Conservation (phyloP, 2,113 vertebrate species). For the Eolophus roseicapilla region DNA sequence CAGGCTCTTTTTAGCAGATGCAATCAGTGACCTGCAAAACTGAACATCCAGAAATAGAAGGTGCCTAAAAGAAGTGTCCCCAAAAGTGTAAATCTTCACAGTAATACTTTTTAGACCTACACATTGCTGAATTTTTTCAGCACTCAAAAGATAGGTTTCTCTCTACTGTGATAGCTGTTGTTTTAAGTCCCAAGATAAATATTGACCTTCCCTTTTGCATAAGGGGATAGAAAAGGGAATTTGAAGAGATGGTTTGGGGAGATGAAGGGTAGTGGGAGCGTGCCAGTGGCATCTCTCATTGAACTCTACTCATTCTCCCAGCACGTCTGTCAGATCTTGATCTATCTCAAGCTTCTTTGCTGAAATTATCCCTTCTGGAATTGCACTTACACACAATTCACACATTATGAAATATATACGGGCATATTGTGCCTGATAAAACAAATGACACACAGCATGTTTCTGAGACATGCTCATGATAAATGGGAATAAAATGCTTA, state of each 20-base stretch:
- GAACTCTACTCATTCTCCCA: background rate
- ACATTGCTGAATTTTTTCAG: background rate
- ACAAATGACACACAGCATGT: background rate
- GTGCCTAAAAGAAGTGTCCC: background rate
- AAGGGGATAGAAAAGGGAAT: background rate
- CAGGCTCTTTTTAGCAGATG: background rate
- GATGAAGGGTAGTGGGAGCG: background rate
- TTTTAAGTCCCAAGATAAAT: background rate
- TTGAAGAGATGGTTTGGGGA: background rate
- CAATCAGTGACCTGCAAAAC: background rate
- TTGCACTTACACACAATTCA: background rate
- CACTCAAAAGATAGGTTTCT: background rate
- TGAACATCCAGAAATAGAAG: background rate
- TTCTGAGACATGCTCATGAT: background rate
- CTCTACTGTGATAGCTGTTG: background rate
- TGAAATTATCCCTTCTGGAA: constrained; percentile 2
- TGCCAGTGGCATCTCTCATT: background rate
- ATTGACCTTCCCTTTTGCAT: background rate
- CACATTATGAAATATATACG: background rate
- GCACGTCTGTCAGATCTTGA: background rate
- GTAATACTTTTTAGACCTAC: background rate
- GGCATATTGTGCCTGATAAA: background rate
- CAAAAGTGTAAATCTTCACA: background rate
- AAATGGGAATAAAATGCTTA: background rate
- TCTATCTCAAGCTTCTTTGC: background rate